Evolutionary conservation across 2,888 invertebrate genomes (phyloP).

Genomic region (Dioctria linearis): DNA sequence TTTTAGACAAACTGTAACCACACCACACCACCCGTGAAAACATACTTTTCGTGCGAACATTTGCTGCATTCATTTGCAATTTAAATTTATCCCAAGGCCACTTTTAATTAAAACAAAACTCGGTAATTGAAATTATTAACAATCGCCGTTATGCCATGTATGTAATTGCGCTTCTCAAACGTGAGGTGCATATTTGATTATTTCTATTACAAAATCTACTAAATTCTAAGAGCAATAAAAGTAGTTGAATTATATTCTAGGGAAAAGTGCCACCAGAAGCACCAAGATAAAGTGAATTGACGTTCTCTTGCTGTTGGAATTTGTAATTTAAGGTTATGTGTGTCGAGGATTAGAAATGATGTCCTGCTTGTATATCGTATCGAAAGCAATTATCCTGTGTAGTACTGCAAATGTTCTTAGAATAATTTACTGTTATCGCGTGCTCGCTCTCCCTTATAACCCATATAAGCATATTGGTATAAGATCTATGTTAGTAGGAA

Average conservation of each 20-base stretch:
- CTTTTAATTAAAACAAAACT: slow-evolving; percentile 8
- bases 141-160: neutral
- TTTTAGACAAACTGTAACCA: too few relatives aligned
- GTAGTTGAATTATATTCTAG: neutral
- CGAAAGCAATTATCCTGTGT: neutral
- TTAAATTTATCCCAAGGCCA: neutral
- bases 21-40: neutral
- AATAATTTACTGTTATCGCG: neutral
- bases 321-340: neutral
- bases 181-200: neutral
- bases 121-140: slow-evolving; percentile 11
- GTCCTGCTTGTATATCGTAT: neutral
- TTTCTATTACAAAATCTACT: neutral
- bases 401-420: neutral
- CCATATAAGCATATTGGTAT: too few relatives aligned
- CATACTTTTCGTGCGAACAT: neutral
- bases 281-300: neutral
- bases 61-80: too few relatives aligned
- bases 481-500: too few relatives aligned
- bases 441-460: neutral
- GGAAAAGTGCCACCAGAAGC: neutral
- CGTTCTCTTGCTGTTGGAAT: neutral
- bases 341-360: slow-evolving; percentile 1
- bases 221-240: neutral
- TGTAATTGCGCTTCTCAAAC: neutral